Base-by-base conservation (phyloP, 1,140 invertebrate species). In the Steinernema khuongi region DNA sequence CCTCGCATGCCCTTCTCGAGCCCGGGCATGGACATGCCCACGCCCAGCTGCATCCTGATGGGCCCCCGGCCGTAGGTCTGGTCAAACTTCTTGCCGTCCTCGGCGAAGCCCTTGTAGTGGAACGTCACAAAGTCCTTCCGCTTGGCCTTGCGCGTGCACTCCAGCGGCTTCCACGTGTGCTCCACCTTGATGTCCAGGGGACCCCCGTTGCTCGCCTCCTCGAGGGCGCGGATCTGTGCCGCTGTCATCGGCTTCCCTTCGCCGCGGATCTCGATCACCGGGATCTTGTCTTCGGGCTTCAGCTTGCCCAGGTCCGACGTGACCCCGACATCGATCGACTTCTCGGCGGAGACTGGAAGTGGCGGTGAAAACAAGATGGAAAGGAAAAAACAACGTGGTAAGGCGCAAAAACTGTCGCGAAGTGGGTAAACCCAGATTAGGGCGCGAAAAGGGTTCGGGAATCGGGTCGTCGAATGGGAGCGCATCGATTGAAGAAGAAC, bases 191-290 rank as follows among this genome's bases (percentile, higher is more conserved):
- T 84, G 66, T 85, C 82, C 75, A 84, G 36, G 14, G 83, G 83
- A n/a, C 80, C 80, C 11, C 83, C 83, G 69, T 85, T 83, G 22
- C 69, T 66, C 26, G 74, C 71, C 72, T 85, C 82, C 71, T 84
- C 83, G 1, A 84, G 67, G 18, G 79, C 74, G 4, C 83, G 67
- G 43, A 84, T 84, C 71, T 84, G 83, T 19, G 83, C 83, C 14
- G 83, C 74, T 11, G 80, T 81, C 83, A 84, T 84, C 43, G 83
- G 83, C 41, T 85, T 85, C 28, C 83, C 83, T 74, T 85, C 84
- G 0, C 83, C 83, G 32, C 81, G 74, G 30, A 83, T 72, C 75
- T 83, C 82, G 36, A 83, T 85, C 19, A 83, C 83, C 31, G 82
- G 82, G 74, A 83, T 83, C 22, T 75, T 66, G 66, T 83, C 82